These are phyloP conservation scores for Phylloscopus trochiloides DNA, from an alignment of 2,113 vertebrate genomes.

Conservation along the genomic window DNA sequence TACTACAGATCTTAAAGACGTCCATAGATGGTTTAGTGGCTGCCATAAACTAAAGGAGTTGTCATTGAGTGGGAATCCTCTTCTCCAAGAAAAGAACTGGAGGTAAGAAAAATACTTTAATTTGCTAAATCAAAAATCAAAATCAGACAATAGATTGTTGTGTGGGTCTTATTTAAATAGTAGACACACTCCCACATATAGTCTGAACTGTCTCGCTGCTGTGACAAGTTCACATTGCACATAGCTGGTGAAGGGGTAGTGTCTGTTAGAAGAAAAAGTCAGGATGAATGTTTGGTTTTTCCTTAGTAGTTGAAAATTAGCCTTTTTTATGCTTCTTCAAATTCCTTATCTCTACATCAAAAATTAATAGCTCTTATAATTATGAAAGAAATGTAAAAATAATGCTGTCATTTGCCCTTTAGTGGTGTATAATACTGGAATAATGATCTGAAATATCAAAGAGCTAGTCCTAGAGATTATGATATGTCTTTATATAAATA, in stretches of 20 bases:
- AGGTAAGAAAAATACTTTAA: slow-evolving; percentile 75
- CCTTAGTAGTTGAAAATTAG: background rate
- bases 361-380: background rate
- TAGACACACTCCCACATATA: background rate
- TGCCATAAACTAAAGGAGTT: slow-evolving; percentile 79
- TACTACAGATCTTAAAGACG: slow-evolving; percentile 77
- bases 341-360: background rate
- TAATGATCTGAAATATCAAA: background rate
- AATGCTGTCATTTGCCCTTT: background rate
- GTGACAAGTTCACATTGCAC: background rate
- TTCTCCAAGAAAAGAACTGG: slow-evolving; percentile 85
- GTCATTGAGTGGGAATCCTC: slow-evolving; percentile 83
- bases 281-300: background rate
- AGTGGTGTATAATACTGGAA: background rate
- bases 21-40: slow-evolving; percentile 71
- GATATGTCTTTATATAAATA: background rate
- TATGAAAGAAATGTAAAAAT: background rate
- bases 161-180: background rate
- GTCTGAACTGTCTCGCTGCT: background rate
- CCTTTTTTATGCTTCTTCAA: background rate
- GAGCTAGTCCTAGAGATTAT: background rate
- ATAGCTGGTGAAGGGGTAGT: background rate
- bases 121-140: background rate
- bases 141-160: background rate
- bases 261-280: background rate